phyloP scores from a whole-genome alignment of 1,140 invertebrate species.

The Propsilocerus akamusi region DNA sequence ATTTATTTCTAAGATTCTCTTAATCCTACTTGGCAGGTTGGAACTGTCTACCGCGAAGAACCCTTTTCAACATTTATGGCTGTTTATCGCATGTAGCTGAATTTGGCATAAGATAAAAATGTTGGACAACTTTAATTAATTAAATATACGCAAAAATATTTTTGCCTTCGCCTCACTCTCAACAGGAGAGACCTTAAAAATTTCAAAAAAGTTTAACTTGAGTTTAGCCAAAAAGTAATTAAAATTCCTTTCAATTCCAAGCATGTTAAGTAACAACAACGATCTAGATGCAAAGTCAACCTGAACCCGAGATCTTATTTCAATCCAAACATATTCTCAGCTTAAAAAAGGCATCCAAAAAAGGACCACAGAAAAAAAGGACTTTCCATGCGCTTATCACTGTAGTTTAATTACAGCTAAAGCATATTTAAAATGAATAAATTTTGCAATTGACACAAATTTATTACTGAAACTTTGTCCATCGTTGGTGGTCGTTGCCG shows the following conservation, averaged over 20 bases:
- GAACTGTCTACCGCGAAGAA: background rate
- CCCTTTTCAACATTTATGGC: background rate
- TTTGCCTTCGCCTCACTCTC: no score
- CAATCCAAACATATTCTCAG: background rate
- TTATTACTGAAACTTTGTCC: constrained; percentile 1
- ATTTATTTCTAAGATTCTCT: background rate
- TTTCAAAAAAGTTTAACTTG: no score
- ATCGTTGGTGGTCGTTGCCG: background rate
- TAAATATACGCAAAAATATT: no score
- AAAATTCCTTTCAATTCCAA: no score
- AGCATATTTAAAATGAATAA: background rate
- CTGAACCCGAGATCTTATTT: background rate
- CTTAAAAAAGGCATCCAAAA: background rate
- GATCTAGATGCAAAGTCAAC: background rate
- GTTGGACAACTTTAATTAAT: no score
- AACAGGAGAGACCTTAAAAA: no score
- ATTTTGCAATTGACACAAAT: constrained; percentile 1
- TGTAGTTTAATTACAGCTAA: background rate
- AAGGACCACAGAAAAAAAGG: background rate
- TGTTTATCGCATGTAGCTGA: background rate
- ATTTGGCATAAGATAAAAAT: background rate
- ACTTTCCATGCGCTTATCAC: background rate
- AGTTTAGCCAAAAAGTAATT: no score
- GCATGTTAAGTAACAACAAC: background rate
- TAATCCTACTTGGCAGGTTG: no score